A percentile compares a stretch with the other conserved stretches of the same genome.
Conservation (phyloP, 2,888 invertebrate species). For the Cataglyphis livida region DNA sequence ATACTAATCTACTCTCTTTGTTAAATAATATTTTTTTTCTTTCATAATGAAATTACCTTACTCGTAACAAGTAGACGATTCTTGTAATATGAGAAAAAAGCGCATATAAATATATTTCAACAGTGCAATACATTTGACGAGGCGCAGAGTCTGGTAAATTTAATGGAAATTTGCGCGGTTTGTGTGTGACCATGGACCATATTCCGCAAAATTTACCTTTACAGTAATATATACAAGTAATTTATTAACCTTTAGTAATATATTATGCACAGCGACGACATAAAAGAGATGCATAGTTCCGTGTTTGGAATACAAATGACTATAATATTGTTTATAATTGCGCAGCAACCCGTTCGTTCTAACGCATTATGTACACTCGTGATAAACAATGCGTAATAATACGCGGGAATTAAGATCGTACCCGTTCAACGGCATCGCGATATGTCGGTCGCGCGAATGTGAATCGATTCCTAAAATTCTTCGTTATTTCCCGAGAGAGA, state of each 20-base stretch:
- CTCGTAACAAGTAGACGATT: neutral
- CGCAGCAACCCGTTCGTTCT: neutral
- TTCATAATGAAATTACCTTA: neutral
- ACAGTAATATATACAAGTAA: neutral
- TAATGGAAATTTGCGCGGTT: constrained; percentile 13
- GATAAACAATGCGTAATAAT: constrained; percentile 17
- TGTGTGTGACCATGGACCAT: neutral
- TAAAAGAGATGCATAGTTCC: constrained; percentile 18
- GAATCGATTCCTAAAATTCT: constrained; percentile 56
- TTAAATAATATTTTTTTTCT: neutral
- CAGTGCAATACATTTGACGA: neutral
- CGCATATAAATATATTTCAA: constrained; percentile 13
- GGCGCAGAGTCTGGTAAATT: constrained; percentile 8
- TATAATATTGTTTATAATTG: constrained; percentile 48
- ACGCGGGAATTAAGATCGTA: constrained; percentile 19
- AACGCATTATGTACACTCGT: constrained; percentile 27
- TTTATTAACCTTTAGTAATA: constrained; percentile 2
- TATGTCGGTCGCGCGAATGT: constrained; percentile 55
- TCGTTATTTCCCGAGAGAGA: constrained; percentile 51
- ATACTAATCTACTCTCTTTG: neutral
- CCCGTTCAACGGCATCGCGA: neutral
- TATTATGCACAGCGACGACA: constrained; percentile 8
- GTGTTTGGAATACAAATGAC: constrained; percentile 13
- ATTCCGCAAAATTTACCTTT: constrained; percentile 28
- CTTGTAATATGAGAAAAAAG: neutral